Evolutionary conservation across 30 jellyfish, hydroid and myxozoan genomes (phyloP), one percentile per base, ranked within the genome.

Genomic region (Clytia hemisphaerica): DNA sequence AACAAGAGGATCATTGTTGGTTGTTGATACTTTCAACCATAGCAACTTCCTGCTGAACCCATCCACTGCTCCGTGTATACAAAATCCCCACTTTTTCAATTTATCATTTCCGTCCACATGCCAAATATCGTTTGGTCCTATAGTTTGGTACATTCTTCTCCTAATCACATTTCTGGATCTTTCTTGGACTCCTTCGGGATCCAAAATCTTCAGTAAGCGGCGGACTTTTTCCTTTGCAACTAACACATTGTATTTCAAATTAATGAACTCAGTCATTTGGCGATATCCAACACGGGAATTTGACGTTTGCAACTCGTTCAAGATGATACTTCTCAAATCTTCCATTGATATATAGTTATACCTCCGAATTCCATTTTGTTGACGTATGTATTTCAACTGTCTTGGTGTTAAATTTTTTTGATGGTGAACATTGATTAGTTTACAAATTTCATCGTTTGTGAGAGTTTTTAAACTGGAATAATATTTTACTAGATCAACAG

Each of bases 61-160:
- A 46, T 66, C 78, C 42, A 66, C 78, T 21, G 54, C 37, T 44
- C 78, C 78, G 33, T 66, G 73, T 28, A 66, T 66, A 44, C 78
- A 37, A 37, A 66, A 66, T 16, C 78, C 77, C 78, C 78, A 66
- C 37, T 45, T 66, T 45, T 66, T 37, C 22, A 66, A 45, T 38
- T 66, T 66, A 42, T 66, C 78, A 46, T 66, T 66, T 21, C 71
- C 78, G 69, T 66, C 73, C 31, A 66, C 15, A 46, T 66, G 78
- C 36, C 44, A 66, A 24, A 66, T 38, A 45, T 37, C 40, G 34
- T 27, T 44, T 15, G 73, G 78, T 27, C 78, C 78, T 16, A 25
- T 18, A 33, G 38, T 9, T 22, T 30, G 44, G 78, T 66, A 66
- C 6, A 45, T 29, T 42, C 78, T 25, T 25, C 78, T 44, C 29